These are phyloP conservation scores for Patiria pectinifera DNA, from an alignment of 53 echinoderm and acorn worm species.

Conservation along the genomic window DNA sequence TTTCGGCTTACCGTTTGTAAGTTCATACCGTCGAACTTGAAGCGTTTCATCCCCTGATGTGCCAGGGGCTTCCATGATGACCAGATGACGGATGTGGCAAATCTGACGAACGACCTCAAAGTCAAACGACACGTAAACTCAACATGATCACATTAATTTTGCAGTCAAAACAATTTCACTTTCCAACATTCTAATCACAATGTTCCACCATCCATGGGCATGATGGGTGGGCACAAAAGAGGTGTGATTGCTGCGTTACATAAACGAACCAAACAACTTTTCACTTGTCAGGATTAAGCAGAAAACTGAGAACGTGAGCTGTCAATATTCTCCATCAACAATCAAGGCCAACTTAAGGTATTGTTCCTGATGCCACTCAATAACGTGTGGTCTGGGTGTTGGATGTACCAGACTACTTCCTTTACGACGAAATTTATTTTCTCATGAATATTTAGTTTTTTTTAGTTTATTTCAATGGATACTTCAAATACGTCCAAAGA, in stretches of 20 bases:
- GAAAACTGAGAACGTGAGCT: background rate
- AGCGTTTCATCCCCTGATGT: slow-evolving; percentile 30
- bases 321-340: background rate
- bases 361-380: background rate
- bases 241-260: too few relatives aligned
- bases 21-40: slow-evolving; percentile 56
- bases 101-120: too few relatives aligned
- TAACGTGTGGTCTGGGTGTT: background rate
- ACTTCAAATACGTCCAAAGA: too few relatives aligned
- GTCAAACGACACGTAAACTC: background rate
- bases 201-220: too few relatives aligned
- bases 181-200: too few relatives aligned
- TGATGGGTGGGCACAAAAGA: too few relatives aligned
- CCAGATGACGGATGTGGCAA: background rate
- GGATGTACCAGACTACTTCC: background rate
- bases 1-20: slow-evolving; percentile 42
- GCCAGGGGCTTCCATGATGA: background rate
- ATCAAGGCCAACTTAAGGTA: background rate
- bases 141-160: too few relatives aligned
- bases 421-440: too few relatives aligned
- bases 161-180: too few relatives aligned
- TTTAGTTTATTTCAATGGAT: too few relatives aligned
- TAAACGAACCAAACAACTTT: background rate
- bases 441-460: too few relatives aligned
- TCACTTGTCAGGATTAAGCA: background rate